These are phyloP conservation scores for Phoebastria nigripes DNA, from an alignment of 2,797 vertebrate genomes.

Conservation along the genomic window DNA sequence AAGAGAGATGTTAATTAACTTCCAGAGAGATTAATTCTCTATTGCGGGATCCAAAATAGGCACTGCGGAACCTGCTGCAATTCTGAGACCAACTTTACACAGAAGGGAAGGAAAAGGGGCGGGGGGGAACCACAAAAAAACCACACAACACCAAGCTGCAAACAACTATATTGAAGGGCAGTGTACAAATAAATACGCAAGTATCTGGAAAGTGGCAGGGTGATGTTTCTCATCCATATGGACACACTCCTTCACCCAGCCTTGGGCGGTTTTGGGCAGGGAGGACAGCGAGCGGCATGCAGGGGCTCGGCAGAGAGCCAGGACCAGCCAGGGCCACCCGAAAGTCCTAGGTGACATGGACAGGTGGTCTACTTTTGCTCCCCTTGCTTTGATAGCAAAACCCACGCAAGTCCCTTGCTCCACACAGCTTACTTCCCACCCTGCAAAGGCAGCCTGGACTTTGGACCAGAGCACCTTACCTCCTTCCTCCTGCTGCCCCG, in stretches of 20 bases:
- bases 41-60: not conserved
- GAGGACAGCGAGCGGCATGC: rapidly evolving
- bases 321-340: not conserved
- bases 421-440: rapidly evolving
- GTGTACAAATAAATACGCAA: not conserved
- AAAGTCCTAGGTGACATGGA: not conserved
- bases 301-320: not conserved
- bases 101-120: not conserved
- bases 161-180: not conserved
- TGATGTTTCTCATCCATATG: rapidly evolving
- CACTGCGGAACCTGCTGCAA: not conserved
- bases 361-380: not conserved
- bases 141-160: not conserved
- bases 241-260: not conserved
- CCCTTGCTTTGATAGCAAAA: not conserved
- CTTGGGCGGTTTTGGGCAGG: not conserved
- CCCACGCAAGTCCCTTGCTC: rapidly evolving
- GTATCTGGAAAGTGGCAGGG: not conserved
- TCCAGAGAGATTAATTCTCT: not conserved
- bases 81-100: slow-evolving; percentile 25
- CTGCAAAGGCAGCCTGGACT: not conserved
- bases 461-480: not conserved
- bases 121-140: too few species aligned
- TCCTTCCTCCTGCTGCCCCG: not conserved
- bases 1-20: not conserved